phyloP scores from a whole-genome alignment of 1,140 invertebrate species.

The Meteorus sp. region DNA sequence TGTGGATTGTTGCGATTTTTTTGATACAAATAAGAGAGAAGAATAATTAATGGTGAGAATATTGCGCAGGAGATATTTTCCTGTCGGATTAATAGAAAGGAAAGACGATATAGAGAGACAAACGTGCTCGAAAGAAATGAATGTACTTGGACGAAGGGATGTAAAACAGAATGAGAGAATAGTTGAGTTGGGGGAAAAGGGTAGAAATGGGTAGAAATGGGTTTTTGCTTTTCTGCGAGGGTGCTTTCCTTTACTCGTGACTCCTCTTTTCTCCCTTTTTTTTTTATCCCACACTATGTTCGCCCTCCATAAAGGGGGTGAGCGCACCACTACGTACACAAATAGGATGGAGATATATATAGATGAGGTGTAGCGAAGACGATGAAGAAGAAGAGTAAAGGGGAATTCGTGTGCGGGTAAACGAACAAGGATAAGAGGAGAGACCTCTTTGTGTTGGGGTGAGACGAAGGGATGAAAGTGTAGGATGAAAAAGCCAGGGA shows the following conservation, averaged over 20 bases:
- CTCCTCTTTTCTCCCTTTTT: not conserved
- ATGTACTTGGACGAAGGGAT: conserved; percentile 6
- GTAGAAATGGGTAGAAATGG: conserved; percentile 31
- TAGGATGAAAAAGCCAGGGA: conserved; percentile 54
- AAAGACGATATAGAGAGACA: no score
- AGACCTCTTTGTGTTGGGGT: conserved; percentile 41
- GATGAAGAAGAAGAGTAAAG: conserved; percentile 15
- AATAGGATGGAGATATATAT: no score
- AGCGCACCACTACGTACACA: no score
- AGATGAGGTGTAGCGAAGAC: conserved; percentile 6
- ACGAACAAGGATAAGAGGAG: conserved; percentile 35
- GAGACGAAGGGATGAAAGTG: conserved; percentile 47
- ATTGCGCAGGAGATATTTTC: no score
- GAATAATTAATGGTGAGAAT: no score
- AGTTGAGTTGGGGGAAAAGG: conserved; percentile 5
- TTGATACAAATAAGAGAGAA: no score
- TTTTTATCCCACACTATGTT: no score
- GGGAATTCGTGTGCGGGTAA: conserved; percentile 32
- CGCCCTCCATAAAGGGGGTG: no score
- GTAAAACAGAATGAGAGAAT: not conserved
- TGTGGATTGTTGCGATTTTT: no score
- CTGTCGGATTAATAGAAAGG: no score
- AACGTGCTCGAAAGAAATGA: conserved; percentile 1
- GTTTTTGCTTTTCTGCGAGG: conserved; percentile 21
- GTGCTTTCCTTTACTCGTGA: conserved; percentile 16